Evolutionary conservation across 2,113 vertebrate genomes (phyloP), one percentile per base, ranked within the genome.

Genomic region (Neopipo cinnamomea): DNA sequence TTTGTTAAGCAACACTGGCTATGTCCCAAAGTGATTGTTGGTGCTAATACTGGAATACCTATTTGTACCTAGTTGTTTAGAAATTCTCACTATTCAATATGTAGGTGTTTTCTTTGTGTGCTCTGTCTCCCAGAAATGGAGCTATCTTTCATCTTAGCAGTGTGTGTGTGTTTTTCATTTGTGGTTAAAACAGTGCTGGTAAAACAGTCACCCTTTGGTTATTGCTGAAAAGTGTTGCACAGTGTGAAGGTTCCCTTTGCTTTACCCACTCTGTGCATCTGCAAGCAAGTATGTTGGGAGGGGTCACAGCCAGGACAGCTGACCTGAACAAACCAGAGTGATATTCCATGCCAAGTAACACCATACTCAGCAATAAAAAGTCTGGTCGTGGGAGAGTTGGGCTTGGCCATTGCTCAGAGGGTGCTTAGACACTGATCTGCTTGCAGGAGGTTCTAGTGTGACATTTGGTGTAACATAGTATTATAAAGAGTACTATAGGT

Each of bases 311-410:
- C 56, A 44, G 42, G 28, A 79, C 39, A 55, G 59, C 8, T 50
- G 50, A 62, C 42, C 75, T 50, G 56, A 52, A 21, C 1, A 1
- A 56, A 21, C 16, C 31, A 28, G 30, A 78, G 25, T 47, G 24
- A 47, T 23, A 41, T 12, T 55, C 47, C 30, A 55, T 41, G n/a
- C 16, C 65, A 46, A 16, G 6, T 12, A 78, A 12, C 19, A 23
- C 18, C n/a, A 22, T 2, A 2, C 13, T 55, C 47, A 62, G 53
- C 30, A 72, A 35, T 25, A 55, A 76, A 72, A 73, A 11, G 7
- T 3, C 27, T 27, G 0, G 2, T 8, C 8, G 6, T 1, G 7
- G 8, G 3, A 37, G 6, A 14, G 1, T 0, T 28, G 6, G 55
- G 17, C 18, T 71, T 55, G 15, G 28, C 31, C 14, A 1, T 12